These are phyloP conservation scores for Misgurnus anguillicaudatus DNA, from an alignment of 2,113 vertebrate species.

Conservation along the genomic window DNA sequence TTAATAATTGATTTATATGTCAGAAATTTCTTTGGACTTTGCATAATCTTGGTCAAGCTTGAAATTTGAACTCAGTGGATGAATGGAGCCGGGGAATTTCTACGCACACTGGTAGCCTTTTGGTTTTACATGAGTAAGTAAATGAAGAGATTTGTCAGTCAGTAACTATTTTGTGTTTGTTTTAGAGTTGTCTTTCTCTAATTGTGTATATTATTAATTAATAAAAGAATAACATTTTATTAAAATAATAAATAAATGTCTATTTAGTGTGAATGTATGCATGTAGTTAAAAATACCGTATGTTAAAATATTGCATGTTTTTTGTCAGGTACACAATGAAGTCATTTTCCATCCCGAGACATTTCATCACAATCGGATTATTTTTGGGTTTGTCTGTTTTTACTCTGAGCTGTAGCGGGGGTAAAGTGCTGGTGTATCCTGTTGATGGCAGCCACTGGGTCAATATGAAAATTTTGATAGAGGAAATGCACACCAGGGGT, in stretches of 20 bases:
- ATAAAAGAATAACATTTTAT: too few relatives aligned
- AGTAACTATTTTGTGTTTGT: not conserved
- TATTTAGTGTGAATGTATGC: not conserved
- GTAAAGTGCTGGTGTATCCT: constrained; percentile 70
- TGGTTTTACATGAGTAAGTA: not conserved
- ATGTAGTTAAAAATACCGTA: not conserved
- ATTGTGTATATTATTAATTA: too few relatives aligned
- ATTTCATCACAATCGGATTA: constrained; percentile 11
- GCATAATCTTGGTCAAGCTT: not conserved
- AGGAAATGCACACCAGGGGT: constrained; percentile 68
- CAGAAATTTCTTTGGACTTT: constrained; percentile 9
- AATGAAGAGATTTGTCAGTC: not conserved
- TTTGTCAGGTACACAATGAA: constrained; percentile 28
- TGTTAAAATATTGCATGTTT: too few relatives aligned
- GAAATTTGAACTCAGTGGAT: constrained; percentile 17
- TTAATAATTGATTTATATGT: constrained; percentile 26
- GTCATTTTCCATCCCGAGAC: not conserved
- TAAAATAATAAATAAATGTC: too few relatives aligned
- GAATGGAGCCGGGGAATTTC: constrained; percentile 16
- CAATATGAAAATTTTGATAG: constrained; percentile 72
- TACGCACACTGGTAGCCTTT: not conserved
- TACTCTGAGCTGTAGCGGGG: constrained; percentile 56
- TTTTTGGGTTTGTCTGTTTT: constrained; percentile 43
- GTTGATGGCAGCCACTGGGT: constrained; percentile 74
- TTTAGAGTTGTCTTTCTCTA: not conserved